Evolutionary conservation across 2,888 invertebrate species (phyloP), one percentile per base, ranked within the genome.

Genomic region (Platycheirus rosarum): DNA sequence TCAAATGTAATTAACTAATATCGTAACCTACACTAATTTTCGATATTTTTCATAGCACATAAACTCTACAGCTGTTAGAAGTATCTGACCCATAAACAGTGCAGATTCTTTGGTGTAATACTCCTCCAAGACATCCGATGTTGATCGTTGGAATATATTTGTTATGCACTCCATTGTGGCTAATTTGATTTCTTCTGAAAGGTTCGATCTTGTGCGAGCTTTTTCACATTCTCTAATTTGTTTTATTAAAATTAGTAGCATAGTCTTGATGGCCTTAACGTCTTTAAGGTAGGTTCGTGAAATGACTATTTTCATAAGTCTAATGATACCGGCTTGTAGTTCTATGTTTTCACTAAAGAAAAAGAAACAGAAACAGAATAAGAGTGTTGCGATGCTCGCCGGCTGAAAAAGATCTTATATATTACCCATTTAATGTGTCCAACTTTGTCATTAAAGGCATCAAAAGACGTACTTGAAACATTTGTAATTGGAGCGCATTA

Each of bases 1-100:
- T n/a, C n/a, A n/a, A n/a, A n/a, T 7, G 0, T 0, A 8, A 35
- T 23, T n/a, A 11, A 46, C 1, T 5, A 55, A 68, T 18, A 32
- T 26, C 13, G 8, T 0, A 40, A 85, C 86, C 88, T 89, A 95
- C 94, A 94, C 93, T 11, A 96, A 89, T 48, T 92, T 89, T 37
- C 92, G 91, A 42, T 93, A 92, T 87, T 92, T 94, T 87, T 96
- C 95, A 35, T 91, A 89, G 87, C 93, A 93, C 8, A 94, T 93
- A 14, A 95, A 90, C 85, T 94, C 93, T 1, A 94, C 91, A 13
- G 93, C 92, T 0, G 94, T 91, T 85, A 93, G 93, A 49, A 95
- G 91, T 55, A 94, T 93, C 87, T 94, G 93, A 2, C 94, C 94
- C 49, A 95, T 86, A 85, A 93, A 90, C 0, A 93, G 91, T 1